Evolutionary conservation across 2,888 invertebrate species (phyloP).

Genomic region (Nudaria mundana): DNA sequence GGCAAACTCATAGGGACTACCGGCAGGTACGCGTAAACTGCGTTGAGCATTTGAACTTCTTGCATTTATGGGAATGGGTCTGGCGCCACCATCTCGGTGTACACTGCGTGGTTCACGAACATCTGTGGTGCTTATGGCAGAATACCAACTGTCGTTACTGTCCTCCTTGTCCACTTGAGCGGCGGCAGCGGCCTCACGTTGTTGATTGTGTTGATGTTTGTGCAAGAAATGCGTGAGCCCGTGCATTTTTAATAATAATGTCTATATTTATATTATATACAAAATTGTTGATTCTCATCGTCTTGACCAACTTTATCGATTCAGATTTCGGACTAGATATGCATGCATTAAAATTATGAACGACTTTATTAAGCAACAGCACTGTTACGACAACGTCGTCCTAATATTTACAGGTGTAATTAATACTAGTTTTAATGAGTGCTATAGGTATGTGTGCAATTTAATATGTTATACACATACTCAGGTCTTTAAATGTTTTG

Average conservation of each 20-base stretch:
- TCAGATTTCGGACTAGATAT: slow-evolving; percentile 35
- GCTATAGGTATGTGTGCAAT: no score
- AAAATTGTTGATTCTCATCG: slow-evolving; percentile 4
- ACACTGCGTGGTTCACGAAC: slow-evolving; percentile 48
- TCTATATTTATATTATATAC: slow-evolving; percentile 25
- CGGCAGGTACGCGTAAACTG: slow-evolving; percentile 48
- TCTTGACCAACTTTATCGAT: slow-evolving; percentile 16
- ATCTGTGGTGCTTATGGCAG: slow-evolving; percentile 50
- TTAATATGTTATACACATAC: no score
- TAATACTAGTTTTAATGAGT: no score
- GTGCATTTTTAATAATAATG: slow-evolving; percentile 58
- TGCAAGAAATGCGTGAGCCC: slow-evolving; percentile 69
- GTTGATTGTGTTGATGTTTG: slow-evolving; percentile 43
- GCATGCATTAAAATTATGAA: slow-evolving; percentile 4
- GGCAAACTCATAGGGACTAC: slow-evolving; percentile 58
- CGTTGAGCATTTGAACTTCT: slow-evolving; percentile 52
- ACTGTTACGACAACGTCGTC: not conserved
- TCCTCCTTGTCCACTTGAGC: slow-evolving; percentile 62
- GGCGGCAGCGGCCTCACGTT: slow-evolving; percentile 57
- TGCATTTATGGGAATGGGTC: slow-evolving; percentile 53
- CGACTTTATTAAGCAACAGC: slow-evolving; percentile 2
- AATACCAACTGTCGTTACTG: slow-evolving; percentile 73
- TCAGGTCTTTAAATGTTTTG: not conserved
- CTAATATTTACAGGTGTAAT: no score
- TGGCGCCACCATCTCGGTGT: slow-evolving; percentile 36